Conservation (phyloP, 2,888 invertebrate species). For the Merodon equestris region DNA sequence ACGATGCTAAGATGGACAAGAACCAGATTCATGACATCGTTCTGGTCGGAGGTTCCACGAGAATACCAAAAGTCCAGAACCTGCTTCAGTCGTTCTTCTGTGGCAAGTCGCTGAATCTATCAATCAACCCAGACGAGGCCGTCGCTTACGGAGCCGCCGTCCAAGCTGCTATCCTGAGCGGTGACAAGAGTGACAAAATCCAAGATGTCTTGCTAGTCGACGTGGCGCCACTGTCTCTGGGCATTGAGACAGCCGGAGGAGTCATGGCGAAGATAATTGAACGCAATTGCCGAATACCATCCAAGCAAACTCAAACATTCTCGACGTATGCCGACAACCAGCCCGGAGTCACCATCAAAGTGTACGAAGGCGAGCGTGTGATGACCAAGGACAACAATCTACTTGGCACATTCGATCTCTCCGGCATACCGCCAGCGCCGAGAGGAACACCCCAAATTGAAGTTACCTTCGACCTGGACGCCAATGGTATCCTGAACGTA, state of each 20-base stretch:
- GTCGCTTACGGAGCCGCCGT: slow-evolving; percentile 90
- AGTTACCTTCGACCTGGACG: slow-evolving; percentile 88
- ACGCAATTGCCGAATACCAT: slow-evolving; percentile 85
- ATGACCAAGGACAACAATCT: slow-evolving; percentile 97
- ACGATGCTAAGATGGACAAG: slow-evolving; percentile 89
- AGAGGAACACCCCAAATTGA: slow-evolving; percentile 91
- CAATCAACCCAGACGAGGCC: slow-evolving; percentile 90
- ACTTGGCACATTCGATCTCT: slow-evolving; percentile 96
- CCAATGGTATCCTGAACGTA: slow-evolving; percentile 94
- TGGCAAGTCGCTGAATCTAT: slow-evolving; percentile 85
- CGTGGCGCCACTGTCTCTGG: slow-evolving; percentile 85
- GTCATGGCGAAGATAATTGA: slow-evolving; percentile 89
- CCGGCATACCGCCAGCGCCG: slow-evolving; percentile 94
- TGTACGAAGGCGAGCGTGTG: slow-evolving; percentile 88
- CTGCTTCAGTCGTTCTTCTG: slow-evolving; percentile 87
- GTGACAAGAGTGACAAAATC: slow-evolving; percentile 85
- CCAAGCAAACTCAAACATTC: slow-evolving; percentile 86
- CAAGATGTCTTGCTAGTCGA: slow-evolving; percentile 87
- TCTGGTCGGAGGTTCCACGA: slow-evolving; percentile 89
- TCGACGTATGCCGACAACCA: slow-evolving; percentile 91
- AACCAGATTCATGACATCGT: slow-evolving; percentile 88
- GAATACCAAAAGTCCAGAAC: slow-evolving; percentile 88
- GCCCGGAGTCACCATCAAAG: slow-evolving; percentile 86
- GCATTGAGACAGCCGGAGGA: slow-evolving; percentile 90
- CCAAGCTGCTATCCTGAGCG: slow-evolving; percentile 86